Evolutionary conservation across 2,888 invertebrate species (phyloP), one percentile per base, ranked within the genome.

Genomic region (Apantesis nais): DNA sequence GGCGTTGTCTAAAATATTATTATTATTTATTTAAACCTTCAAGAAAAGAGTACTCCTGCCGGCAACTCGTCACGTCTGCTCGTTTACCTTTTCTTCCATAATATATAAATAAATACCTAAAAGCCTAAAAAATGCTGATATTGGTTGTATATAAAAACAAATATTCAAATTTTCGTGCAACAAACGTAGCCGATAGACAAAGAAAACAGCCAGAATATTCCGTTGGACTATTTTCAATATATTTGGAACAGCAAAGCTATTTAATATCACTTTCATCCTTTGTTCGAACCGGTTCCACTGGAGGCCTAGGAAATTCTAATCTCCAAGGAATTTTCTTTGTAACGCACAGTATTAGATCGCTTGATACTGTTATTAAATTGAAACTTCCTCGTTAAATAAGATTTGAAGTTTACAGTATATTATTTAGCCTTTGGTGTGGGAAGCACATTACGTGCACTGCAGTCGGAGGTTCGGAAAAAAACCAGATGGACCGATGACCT

Each of bases 221-320:
- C 29, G 25, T 16, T 7, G 25, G 55, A 55, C 55, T 55, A 55
- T n/a, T 25, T 62, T 39, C 39, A 62, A 62, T 61, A 44, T 19
- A 52, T 48, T 67, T n/a, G 37, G 44, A 67, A 41, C 48, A 19
- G 48, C 37, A 39, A 62, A 74, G 77, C 63, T 76, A 71, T 64
- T 70, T 65, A 68, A 67, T 69, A 71, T 34, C 61, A 68, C 44
- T 60, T 8, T 63, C 62, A 31, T 66, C 72, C 77, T 69, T 72
- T 70, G 66, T 71, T 39, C 60, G 34, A n/a, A 44, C 44, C 63
- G 44, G 63, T 63, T 63, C 44, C 34, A 69, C 22, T 25, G 41
- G 39, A 67, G 58, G 77, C 73, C 69, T 78, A 78, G 67, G 69
- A 68, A 70, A 78, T 79, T 77, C 73, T 77, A 74, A 79, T 75